Base-by-base conservation (phyloP, 2,888 invertebrate genomes). In the Epinotia bilunana region DNA sequence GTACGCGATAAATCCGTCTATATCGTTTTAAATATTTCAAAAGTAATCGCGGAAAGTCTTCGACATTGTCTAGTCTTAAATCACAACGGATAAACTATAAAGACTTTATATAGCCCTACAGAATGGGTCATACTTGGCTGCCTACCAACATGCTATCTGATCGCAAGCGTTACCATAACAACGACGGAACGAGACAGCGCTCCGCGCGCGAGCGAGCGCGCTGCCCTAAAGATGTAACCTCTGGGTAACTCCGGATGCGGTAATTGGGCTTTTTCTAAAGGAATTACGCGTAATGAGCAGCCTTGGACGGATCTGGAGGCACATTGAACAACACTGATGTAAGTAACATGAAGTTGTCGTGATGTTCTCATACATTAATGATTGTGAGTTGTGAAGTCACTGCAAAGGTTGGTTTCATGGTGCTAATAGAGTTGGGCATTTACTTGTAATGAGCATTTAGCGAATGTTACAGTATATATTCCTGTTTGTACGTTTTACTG, bases 221-320 rank as follows among this genome's bases (percentile, higher is more conserved):
- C 46, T 28, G 58, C 20, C 58, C 43, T 46, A 43, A 68, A 68
- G 61, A 61, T 60, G 53, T 53, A 53, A 53, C 16, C 16, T 0
- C 53, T 7, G 53, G 53, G 57, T 57, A 68, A 69, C 69, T 69
- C 43, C 69, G 69, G 69, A 69, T 69, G 69, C n/a, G 43, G 69
- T 69, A 69, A 69, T 69, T 69, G 58, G 68, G 46, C 46, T 69
- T 69, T 69, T 69, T 69, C 43, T 60, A n/a, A 58, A 60, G 69
- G 58, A 69, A 60, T 60, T 46, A 69, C 69, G 69, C 69, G 69
- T 69, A 69, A 69, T 69, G 57, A 60, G 58, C 69, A 60, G 58
- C 69, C 69, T 69, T 69, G 69, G 58, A 33, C 33, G 33, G 43
- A 58, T 69, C 46, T 69, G 18, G 53, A 55, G 16, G 53, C 60